Evolutionary conservation across 2,888 invertebrate species (phyloP), one percentile per base, ranked within the genome.

Genomic region (Mechanitis mazaeus): DNA sequence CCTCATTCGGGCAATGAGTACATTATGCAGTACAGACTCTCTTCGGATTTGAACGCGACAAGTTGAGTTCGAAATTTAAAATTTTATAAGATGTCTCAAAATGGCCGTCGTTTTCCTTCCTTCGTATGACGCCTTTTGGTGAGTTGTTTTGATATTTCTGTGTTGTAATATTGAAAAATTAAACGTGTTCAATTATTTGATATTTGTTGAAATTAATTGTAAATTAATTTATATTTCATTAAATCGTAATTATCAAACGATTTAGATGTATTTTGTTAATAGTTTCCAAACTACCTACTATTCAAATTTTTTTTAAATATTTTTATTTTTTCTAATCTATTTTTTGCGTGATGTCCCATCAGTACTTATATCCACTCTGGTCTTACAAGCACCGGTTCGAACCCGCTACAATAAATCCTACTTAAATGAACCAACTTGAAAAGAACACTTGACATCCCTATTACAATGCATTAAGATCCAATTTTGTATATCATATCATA

Each of bases 81-180:
- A n/a, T 56, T 61, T 20, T 61, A 59, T 28, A 66, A 54, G 55
- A 58, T 42, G 38, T 57, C 63, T 67, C 68, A 79, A 77, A 72
- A 84, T 84, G 85, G 76, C 75, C 64, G 78, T 75, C 67, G 75
- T 74, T 70, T 72, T 68, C 69, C 71, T 74, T 66, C 64, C 67
- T 61, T 73, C 73, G 62, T 74, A 69, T 72, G 82, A 80, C 71
- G 78, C 74, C 64, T 81, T 83, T 64, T 86, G 87, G 88, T 88
- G 70, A 86, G 87, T 79, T 65, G 65, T 69, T 68, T 55, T 47
- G 47, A 47, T 64, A 67, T 60, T 66, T 7, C 42, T 3, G 42
- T 42, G 9, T 42, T 42, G 42, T 11, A 9, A 42, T 42, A 42
- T 42, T 42, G 9, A 42, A 35, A 6, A 42, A 42, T 42, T 3